Evolutionary conservation across 2,797 vertebrate genomes (phyloP), one percentile per base, ranked within the genome.

Genomic region (Macrochelys suwanniensis): DNA sequence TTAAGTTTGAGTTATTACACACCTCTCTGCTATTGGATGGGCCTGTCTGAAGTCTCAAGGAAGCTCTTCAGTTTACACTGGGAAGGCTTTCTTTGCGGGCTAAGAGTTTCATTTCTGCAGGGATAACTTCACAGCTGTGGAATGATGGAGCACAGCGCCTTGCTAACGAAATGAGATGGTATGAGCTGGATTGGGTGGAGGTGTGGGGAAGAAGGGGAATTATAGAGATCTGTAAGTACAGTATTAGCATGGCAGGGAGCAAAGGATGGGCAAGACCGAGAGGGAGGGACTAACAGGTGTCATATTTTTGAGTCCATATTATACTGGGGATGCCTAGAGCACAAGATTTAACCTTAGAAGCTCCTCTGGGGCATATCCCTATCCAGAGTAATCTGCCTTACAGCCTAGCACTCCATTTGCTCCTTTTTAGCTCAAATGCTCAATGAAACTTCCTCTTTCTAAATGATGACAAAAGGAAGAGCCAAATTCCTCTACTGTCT

Each of bases 261-360:
- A 45, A 53, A 89, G 87, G 11, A 23, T 28, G 0, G 86, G 56
- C n/a, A 88, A 86, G 42, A 93, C 45, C 65, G 53, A 28, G 71
- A 7, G 42, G 50, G 28, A 83, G 19, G 6, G 26, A 12, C 42
- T 76, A 76, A 45, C 4, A 47, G 25, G 42, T 12, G 71, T 76
- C 13, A 59, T 0, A 68, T 78, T 11, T 26, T 28, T 89, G n/a
- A 85, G 8, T n/a, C 19, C 3, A 0, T 74, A 59, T 51, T 54
- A 37, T 51, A 68, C 23, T 86, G 26, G 9, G 88, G 15, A 1
- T 57, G 78, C 11, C 28, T 88, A 53, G 74, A 79, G 45, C 80
- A 76, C 53, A 79, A 42, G 10, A 57, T 3, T 42, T 47, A 89
- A 47, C 77, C 11, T 77, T 26, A 90, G 11, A 56, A 65, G 7